A percentile compares a stretch with the other conserved stretches of the same genome.
These are phyloP conservation scores for Cheirogaleus medius DNA, from an alignment of 2,113 vertebrate genomes.

Conservation along the genomic window DNA sequence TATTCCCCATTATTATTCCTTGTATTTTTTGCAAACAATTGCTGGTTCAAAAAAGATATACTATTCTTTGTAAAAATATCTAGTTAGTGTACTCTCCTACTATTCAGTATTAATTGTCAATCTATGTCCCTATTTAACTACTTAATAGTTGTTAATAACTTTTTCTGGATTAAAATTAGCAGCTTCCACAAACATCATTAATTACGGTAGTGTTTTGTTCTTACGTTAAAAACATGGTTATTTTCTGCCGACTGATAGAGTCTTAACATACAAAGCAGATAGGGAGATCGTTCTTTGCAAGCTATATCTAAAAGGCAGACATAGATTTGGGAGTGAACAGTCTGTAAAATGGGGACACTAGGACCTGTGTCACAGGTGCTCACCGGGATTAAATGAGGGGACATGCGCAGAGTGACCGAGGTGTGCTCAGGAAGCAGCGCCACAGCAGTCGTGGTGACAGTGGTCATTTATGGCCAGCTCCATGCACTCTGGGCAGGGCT, in stretches of 20 bases:
- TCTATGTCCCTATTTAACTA: neutral
- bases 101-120: neutral
- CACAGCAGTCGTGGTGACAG: neutral
- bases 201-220: neutral
- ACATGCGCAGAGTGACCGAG: neutral
- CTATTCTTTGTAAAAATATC: neutral
- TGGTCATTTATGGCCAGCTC: neutral
- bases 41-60: neutral
- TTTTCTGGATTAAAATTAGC: neutral
- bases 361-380: neutral
- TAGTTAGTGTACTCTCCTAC: neutral
- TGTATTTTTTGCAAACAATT: neutral
- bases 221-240: neutral
- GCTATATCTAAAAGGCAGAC: neutral
- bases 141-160: neutral
- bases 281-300: neutral
- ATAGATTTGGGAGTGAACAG: neutral
- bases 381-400: neutral
- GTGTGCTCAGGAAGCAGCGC: no score
- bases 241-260: neutral
- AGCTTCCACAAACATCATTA: neutral
- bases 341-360: neutral
- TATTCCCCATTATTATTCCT: neutral
- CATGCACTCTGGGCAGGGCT: neutral
- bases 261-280: neutral